Conservation (phyloP, 1,140 invertebrate genomes). For the Calosoma granatense region DNA sequence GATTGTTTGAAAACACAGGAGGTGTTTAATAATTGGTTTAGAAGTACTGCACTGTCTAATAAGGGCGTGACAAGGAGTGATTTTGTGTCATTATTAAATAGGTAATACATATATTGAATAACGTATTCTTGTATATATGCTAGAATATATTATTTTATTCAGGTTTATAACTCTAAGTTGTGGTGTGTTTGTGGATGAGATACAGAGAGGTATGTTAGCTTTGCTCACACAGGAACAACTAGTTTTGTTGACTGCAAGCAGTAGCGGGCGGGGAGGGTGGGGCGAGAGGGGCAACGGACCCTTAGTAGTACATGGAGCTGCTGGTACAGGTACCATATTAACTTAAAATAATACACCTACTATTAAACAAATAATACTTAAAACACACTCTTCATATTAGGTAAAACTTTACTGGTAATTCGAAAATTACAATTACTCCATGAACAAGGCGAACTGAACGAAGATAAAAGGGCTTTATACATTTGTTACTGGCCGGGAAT, state of each 20-base stretch:
- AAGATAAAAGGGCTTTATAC: conserved; percentile 28
- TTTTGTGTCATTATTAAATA: conserved; percentile 22
- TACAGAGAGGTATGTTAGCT: conserved; percentile 28
- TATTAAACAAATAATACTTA: too few species aligned
- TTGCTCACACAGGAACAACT: conserved; percentile 31
- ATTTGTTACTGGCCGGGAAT: conserved; percentile 36
- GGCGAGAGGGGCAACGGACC: conserved; percentile 13
- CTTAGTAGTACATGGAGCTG: conserved; percentile 32
- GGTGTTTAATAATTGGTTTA: conserved; percentile 29
- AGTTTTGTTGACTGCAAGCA: conserved; percentile 23
- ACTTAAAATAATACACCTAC: too few species aligned
- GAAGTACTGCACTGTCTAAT: conserved; percentile 19
- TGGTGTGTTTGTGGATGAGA: conserved; percentile 33
- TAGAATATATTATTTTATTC: too few species aligned
- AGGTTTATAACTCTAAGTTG: conserved; percentile 34
- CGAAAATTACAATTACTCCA: conserved; percentile 29
- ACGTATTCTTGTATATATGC: too few species aligned
- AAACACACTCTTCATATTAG: too few species aligned
- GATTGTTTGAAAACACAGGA: conserved; percentile 23
- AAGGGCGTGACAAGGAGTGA: conserved; percentile 13
- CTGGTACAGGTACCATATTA: too few species aligned
- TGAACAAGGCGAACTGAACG: conserved; percentile 25
- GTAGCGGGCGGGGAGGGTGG: conserved; percentile 13
- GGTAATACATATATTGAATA: too few species aligned
- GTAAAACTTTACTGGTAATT: conserved; percentile 31